phyloP scores from a whole-genome alignment of 2,797 vertebrate genomes.

The Anguilla pacifica region DNA sequence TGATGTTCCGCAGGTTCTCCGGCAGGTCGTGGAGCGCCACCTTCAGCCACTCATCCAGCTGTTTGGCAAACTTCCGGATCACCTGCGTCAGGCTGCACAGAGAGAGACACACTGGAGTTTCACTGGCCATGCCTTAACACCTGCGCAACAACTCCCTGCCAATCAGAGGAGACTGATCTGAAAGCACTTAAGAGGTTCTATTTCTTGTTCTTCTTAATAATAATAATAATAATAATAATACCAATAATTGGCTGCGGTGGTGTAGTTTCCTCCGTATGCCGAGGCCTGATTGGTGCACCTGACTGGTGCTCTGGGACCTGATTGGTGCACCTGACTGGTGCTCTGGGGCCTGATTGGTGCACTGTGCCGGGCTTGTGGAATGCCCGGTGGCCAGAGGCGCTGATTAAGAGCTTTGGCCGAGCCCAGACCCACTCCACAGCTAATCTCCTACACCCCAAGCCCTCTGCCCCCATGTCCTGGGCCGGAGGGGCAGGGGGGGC shows the following conservation, averaged over 20 bases:
- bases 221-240: too few species aligned
- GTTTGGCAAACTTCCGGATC: conserved; percentile 98
- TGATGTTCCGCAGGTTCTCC: conserved; percentile 96
- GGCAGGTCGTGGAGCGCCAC: conserved; percentile 96
- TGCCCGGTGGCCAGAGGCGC: not conserved
- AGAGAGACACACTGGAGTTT: conserved; percentile 38
- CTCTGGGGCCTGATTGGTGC: not conserved
- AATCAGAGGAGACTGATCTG: not conserved
- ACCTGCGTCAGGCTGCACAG: conserved; percentile 92
- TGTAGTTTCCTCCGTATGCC: too few species aligned
- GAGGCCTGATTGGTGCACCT: too few species aligned
- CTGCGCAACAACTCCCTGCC: not conserved
- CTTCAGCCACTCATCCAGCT: conserved; percentile 97
- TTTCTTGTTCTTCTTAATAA: too few species aligned
- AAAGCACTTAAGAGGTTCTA: not conserved
- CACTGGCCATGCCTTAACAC: not conserved
- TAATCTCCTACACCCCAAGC: not conserved
- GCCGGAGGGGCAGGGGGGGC: not conserved
- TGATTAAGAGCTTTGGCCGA: not conserved
- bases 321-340: too few species aligned
- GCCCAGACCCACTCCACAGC: not conserved
- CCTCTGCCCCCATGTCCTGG: not conserved
- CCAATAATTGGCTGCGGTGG: too few species aligned
- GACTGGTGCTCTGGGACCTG: too few species aligned
- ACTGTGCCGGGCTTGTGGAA: not conserved